Conservation (phyloP, 2,888 invertebrate species). For the Plusia festucae region DNA sequence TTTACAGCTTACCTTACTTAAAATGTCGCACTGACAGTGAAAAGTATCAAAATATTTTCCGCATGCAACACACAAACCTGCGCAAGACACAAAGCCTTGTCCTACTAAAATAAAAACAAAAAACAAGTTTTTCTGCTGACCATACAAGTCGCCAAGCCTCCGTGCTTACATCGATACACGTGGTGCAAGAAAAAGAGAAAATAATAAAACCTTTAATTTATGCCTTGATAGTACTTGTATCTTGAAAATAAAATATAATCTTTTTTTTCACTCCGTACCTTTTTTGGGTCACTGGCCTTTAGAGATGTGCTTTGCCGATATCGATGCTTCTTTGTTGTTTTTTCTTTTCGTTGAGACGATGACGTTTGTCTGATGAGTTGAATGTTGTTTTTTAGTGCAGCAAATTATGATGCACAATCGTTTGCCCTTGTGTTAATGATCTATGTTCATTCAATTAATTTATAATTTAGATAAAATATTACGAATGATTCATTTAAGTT, state of each 20-base stretch:
- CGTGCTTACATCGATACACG: conserved; percentile 80
- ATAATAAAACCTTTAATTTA: conserved; percentile 88
- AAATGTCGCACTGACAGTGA: conserved; percentile 5
- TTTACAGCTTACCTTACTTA: neutral
- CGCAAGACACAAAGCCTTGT: conserved; percentile 36
- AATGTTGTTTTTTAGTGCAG: conserved; percentile 39
- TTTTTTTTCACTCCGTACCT: conserved; percentile 76
- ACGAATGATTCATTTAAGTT: no score
- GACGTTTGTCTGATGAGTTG: conserved; percentile 56
- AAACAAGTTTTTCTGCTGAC: conserved; percentile 71
- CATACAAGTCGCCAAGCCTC: conserved; percentile 74
- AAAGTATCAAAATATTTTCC: conserved; percentile 42
- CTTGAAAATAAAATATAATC: conserved; percentile 86
- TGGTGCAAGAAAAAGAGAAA: conserved; percentile 85
- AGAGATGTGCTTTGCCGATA: conserved; percentile 76
- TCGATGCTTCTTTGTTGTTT: conserved; percentile 58
- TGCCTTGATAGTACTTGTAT: conserved; percentile 88
- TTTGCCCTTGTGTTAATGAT: conserved; percentile 24
- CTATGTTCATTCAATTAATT: conserved; percentile 39
- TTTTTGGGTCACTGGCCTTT: conserved; percentile 85
- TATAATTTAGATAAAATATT: conserved; percentile 38
- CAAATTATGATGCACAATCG: conserved; percentile 51
- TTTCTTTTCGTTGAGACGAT: conserved; percentile 49
- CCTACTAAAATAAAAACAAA: conserved; percentile 51
- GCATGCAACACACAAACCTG: conserved; percentile 22